Evolutionary conservation across 1,140 invertebrate genomes (phyloP).

Genomic region (Melanaphis sacchari): DNA sequence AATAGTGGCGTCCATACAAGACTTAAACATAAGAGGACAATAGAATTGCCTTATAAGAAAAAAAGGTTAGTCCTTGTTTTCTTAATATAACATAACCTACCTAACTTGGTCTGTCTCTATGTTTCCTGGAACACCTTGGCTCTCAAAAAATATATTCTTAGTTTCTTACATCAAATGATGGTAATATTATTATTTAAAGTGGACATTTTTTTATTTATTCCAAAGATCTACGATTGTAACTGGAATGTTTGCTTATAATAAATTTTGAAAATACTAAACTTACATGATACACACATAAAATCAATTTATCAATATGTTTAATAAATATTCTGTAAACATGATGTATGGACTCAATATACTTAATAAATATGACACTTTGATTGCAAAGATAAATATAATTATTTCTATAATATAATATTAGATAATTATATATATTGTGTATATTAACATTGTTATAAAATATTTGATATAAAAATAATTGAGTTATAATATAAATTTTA

Average conservation of each 20-base stretch:
- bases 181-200: too few relatives aligned
- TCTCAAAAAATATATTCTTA: too few relatives aligned
- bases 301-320: neutral
- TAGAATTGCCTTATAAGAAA: too few relatives aligned
- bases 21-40: too few relatives aligned
- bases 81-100: too few relatives aligned
- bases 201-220: too few relatives aligned
- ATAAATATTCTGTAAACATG: neutral
- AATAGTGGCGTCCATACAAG: too few relatives aligned
- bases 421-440: neutral
- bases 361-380: neutral
- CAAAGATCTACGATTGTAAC: too few relatives aligned
- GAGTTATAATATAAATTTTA: neutral
- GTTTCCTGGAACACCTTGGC: too few relatives aligned
- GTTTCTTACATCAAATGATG: too few relatives aligned
- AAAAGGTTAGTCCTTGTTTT: too few relatives aligned
- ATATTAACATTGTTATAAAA: conserved; percentile 6
- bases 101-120: too few relatives aligned
- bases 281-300: neutral
- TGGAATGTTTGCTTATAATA: neutral
- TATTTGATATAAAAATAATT: neutral
- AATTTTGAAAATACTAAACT: neutral
- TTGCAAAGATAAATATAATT: neutral
- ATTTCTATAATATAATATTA: neutral
- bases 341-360: neutral